Percentiles rank a stretch among this genome's conserved stretches.
Evolutionary conservation across 2,113 vertebrate species (phyloP).

Genomic region (Megalops atlanticus): DNA sequence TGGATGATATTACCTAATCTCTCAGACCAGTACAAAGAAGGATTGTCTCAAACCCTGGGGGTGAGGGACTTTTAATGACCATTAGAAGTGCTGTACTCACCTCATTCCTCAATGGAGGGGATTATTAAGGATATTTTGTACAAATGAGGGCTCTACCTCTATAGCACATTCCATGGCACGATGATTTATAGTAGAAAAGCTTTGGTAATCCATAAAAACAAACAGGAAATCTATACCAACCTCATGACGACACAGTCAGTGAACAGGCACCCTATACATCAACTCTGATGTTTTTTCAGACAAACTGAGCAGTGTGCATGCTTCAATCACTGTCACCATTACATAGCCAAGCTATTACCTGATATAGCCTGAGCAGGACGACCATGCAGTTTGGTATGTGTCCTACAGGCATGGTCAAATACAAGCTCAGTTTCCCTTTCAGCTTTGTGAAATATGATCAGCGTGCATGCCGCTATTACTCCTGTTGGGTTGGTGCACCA

Average conservation of each 20-base stretch:
- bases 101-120: background rate
- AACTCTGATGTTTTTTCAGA: slow-evolving; percentile 37
- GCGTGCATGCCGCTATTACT: background rate
- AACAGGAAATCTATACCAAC: background rate
- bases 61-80: background rate
- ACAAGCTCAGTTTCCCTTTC: slow-evolving; percentile 52
- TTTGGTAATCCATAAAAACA: background rate
- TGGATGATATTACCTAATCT: slow-evolving; percentile 49
- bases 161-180: background rate
- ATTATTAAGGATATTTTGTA: background rate
- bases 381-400: slow-evolving; percentile 46
- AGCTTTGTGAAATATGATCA: slow-evolving; percentile 50
- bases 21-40: slow-evolving; percentile 44
- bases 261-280: background rate
- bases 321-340: background rate
- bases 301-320: background rate
- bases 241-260: too few species aligned
- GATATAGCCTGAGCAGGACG: slow-evolving; percentile 44
- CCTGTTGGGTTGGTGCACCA: background rate
- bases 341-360: slow-evolving; percentile 44
- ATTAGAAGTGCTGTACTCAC: slow-evolving; percentile 1
- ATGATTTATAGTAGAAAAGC: background rate
- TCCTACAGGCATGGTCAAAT: slow-evolving; percentile 50
- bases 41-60: slow-evolving; percentile 43
- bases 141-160: background rate